These are phyloP conservation scores for Lasioglossum morio DNA, from an alignment of 2,888 invertebrate genomes.

Conservation along the genomic window DNA sequence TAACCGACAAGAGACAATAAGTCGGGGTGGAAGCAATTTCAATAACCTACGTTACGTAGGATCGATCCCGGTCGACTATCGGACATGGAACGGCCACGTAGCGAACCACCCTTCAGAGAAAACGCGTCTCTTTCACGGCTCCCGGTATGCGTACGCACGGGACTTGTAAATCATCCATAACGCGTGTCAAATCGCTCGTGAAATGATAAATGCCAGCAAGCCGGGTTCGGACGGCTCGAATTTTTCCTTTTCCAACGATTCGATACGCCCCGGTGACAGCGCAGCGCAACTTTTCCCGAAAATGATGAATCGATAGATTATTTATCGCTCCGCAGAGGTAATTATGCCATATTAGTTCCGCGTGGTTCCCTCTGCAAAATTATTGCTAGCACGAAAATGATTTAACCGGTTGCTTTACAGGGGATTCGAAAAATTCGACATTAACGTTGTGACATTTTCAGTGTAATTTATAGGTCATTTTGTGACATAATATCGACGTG, in stretches of 20 bases:
- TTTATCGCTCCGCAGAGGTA: neutral
- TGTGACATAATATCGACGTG: neutral
- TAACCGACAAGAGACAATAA: conserved; percentile 46
- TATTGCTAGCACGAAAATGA: neutral
- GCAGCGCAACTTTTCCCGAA: neutral
- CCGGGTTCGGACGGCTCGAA: neutral
- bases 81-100: neutral
- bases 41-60: conserved; percentile 52
- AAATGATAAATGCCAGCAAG: conserved; percentile 31
- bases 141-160: neutral
- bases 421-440: neutral
- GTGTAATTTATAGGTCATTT: neutral
- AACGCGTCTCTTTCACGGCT: conserved; percentile 18
- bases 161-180: conserved; percentile 12
- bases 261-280: neutral
- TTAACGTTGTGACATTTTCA: neutral
- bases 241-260: neutral
- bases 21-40: conserved; percentile 53
- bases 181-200: conserved; percentile 15
- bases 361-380: neutral
- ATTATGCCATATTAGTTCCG: neutral
- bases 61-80: conserved; percentile 50
- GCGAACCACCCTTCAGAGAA: conserved; percentile 21
- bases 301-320: neutral
- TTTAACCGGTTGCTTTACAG: neutral